Conservation (phyloP, 1,140 invertebrate species). For the Bradynema listronoti region DNA sequence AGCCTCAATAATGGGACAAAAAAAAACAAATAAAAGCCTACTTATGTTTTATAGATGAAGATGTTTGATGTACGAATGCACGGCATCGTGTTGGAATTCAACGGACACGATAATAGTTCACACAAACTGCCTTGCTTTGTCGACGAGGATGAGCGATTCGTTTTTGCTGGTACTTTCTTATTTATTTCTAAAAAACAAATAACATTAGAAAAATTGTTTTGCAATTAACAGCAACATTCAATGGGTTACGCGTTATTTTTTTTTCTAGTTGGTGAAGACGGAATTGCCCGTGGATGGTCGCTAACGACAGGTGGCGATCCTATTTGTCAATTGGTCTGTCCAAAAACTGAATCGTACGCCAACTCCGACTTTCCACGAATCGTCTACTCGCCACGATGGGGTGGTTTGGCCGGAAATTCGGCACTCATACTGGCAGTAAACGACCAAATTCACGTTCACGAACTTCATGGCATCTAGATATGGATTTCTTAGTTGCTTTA, state of each 20-base stretch:
- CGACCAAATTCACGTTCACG: slow-evolving; percentile 24
- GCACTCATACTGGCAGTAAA: slow-evolving; percentile 23
- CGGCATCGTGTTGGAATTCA: neutral
- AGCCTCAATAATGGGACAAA: too few relatives aligned
- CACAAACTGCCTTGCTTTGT: slow-evolving; percentile 31
- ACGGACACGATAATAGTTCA: slow-evolving; percentile 19
- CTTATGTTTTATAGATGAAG: slow-evolving; percentile 11
- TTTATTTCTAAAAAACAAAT: neutral
- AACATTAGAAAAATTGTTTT: too few relatives aligned
- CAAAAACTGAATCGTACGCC: slow-evolving; percentile 4
- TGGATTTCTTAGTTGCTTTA: neutral
- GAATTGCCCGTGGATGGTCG: slow-evolving; percentile 25
- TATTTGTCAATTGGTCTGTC: neutral
- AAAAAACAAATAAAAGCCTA: too few relatives aligned
- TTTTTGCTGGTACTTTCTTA: slow-evolving; percentile 14
- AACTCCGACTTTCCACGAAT: slow-evolving; percentile 5
- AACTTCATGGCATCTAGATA: slow-evolving; percentile 4
- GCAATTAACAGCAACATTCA: too few relatives aligned
- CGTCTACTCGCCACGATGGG: slow-evolving; percentile 13
- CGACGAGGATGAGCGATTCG: slow-evolving; percentile 20
- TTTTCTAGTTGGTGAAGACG: slow-evolving; percentile 22
- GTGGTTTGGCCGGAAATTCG: slow-evolving; percentile 16
- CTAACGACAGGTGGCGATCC: slow-evolving; percentile 6
- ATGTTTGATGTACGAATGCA: slow-evolving; percentile 19
- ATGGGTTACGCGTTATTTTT: too few relatives aligned